These are phyloP conservation scores for Bursaphelenchus mucronatus DNA, from an alignment of 1,140 invertebrate genomes.

Conservation along the genomic window DNA sequence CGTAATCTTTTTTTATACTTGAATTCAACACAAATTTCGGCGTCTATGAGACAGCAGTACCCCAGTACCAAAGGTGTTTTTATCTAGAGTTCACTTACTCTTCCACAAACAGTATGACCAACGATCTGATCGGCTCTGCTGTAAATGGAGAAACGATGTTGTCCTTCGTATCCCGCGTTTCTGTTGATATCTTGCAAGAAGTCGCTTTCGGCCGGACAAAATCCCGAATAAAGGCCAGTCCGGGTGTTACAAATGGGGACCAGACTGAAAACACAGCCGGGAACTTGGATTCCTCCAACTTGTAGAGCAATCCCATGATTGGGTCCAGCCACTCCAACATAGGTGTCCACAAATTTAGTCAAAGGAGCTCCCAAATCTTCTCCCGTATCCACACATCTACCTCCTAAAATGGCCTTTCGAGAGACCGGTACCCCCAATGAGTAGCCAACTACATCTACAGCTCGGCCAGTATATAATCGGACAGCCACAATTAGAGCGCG, in stretches of 20 bases:
- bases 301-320: conserved; percentile 59
- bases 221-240: conserved; percentile 57
- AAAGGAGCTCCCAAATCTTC: conserved; percentile 52
- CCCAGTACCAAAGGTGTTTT: too few species aligned
- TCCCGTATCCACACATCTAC: conserved; percentile 55
- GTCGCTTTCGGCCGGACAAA: conserved; percentile 53
- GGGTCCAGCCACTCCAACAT: conserved; percentile 56
- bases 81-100: conserved; percentile 37
- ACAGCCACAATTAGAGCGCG: conserved; percentile 59
- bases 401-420: conserved; percentile 57
- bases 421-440: conserved; percentile 57
- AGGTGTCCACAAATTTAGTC: conserved; percentile 56
- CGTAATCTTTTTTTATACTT: too few species aligned
- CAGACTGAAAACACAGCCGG: conserved; percentile 54
- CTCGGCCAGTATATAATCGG: conserved; percentile 53
- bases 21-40: too few species aligned
- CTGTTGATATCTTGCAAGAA: conserved; percentile 56
- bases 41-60: too few species aligned
- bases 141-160: conserved; percentile 54
- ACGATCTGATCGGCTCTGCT: conserved; percentile 51
- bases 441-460: conserved; percentile 57
- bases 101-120: conserved; percentile 45
- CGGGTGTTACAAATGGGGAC: conserved; percentile 49
- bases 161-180: conserved; percentile 48
- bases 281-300: conserved; percentile 48